These are phyloP conservation scores for Chloromyia formosa DNA, from an alignment of 2,888 invertebrate species.

Conservation along the genomic window DNA sequence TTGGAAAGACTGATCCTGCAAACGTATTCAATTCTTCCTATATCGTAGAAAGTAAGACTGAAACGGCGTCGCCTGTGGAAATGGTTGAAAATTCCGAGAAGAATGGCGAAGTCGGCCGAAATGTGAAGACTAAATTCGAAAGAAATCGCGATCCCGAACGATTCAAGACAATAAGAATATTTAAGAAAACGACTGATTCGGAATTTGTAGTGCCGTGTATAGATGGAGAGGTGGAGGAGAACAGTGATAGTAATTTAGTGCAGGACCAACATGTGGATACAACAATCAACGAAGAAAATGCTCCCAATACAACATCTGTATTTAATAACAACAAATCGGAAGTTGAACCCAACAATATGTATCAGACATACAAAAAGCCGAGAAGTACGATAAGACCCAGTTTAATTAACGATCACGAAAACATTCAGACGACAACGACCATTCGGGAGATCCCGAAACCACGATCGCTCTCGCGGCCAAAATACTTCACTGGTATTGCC, in stretches of 20 bases:
- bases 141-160: slow-evolving; percentile 62
- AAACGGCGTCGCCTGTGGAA: slow-evolving; percentile 11
- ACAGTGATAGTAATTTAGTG: not conserved
- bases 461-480: slow-evolving; percentile 60
- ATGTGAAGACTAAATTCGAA: slow-evolving; percentile 51
- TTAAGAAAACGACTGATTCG: slow-evolving; percentile 53
- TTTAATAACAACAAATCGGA: slow-evolving; percentile 54
- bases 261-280: not conserved
- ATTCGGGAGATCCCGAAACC: slow-evolving; percentile 49
- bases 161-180: slow-evolving; percentile 63
- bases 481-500: slow-evolving; percentile 60
- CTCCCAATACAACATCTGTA: slow-evolving; percentile 20
- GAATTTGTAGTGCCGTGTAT: slow-evolving; percentile 62
- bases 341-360: slow-evolving; percentile 48
- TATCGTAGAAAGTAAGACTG: slow-evolving; percentile 32
- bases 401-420: slow-evolving; percentile 45
- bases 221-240: slow-evolving; percentile 55
- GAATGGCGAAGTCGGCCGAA: slow-evolving; percentile 29
- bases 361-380: slow-evolving; percentile 42
- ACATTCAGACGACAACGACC: slow-evolving; percentile 39
- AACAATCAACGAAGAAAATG: not conserved
- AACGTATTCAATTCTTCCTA: slow-evolving; percentile 11
- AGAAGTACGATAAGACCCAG: slow-evolving; percentile 36
- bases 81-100: slow-evolving; percentile 33
- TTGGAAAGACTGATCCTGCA: slow-evolving; percentile 35